phyloP scores from a whole-genome alignment of 2,888 invertebrate species.

The Lepas anatifera region DNA sequence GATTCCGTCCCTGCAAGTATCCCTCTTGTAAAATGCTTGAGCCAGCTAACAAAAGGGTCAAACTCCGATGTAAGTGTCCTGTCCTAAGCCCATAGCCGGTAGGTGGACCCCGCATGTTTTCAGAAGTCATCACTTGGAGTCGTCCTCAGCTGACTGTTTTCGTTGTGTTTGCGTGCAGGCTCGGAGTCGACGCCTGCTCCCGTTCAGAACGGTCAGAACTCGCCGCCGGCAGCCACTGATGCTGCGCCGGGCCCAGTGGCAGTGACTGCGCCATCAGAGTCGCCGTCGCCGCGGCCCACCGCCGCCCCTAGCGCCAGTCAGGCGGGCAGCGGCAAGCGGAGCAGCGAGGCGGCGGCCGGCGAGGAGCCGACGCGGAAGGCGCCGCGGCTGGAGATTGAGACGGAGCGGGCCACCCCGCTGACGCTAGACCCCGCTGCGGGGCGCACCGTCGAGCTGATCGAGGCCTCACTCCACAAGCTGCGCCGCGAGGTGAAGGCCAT shows the following conservation, averaged over 20 bases:
- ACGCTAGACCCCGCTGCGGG: not conserved
- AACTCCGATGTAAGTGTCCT: no score
- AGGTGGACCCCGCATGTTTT: no score
- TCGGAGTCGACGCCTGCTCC: not conserved
- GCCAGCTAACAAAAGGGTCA: no score
- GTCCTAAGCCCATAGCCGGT: no score
- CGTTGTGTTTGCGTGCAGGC: no score
- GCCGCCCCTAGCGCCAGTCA: not conserved
- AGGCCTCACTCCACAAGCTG: constrained; percentile 3
- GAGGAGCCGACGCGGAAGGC: not conserved
- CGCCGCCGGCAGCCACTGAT: not conserved
- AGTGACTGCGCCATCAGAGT: not conserved
- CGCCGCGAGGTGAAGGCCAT: constrained; percentile 17
- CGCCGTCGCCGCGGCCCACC: not conserved
- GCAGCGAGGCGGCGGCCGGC: not conserved
- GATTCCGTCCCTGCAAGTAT: no score
- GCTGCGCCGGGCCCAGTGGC: not conserved
- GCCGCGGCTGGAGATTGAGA: not conserved
- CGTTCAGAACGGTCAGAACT: not conserved
- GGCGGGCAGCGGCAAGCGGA: not conserved
- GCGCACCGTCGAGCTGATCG: constrained; percentile 11
- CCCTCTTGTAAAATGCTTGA: no score
- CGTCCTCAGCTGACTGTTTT: no score
- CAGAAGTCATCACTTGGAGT: no score
- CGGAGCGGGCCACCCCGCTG: constrained; percentile 2